Percentiles rank a stretch among this genome's conserved stretches.
phyloP scores from a whole-genome alignment of 2,797 vertebrate species.

The Manis javanica region DNA sequence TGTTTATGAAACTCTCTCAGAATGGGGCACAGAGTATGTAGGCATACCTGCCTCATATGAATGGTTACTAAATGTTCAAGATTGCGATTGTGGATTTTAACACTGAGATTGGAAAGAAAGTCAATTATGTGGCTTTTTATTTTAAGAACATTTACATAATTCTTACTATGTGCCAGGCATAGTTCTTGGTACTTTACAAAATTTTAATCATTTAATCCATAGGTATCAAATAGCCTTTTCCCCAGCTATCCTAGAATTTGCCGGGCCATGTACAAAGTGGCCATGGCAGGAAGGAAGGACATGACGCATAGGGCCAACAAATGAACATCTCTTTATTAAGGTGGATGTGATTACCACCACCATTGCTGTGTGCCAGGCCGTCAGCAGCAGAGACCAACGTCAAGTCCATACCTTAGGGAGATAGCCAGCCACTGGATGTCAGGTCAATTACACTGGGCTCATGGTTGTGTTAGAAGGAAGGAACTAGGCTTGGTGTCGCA shows the following conservation, averaged over 20 bases:
- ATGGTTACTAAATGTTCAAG: neutral
- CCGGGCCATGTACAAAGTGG: neutral
- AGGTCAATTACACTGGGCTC: neutral
- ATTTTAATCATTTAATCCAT: neutral
- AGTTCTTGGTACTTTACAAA: neutral
- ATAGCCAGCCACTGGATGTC: neutral
- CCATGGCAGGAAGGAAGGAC: neutral
- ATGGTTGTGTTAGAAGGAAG: no score
- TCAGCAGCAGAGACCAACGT: neutral
- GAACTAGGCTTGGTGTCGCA: no score
- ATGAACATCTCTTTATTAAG: neutral
- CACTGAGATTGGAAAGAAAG: neutral
- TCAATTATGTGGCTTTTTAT: neutral
- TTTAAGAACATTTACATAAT: neutral
- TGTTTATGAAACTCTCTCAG: neutral
- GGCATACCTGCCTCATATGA: neutral
- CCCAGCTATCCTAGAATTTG: neutral
- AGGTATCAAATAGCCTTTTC: neutral
- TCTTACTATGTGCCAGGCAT: neutral
- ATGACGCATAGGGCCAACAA: neutral
- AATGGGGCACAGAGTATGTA: neutral
- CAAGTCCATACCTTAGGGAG: neutral
- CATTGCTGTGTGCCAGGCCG: neutral
- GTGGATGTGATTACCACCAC: neutral
- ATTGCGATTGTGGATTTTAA: neutral